Evolutionary conservation across 2,888 invertebrate species (phyloP), one percentile per base, ranked within the genome.

Genomic region (Nycteola revayana): DNA sequence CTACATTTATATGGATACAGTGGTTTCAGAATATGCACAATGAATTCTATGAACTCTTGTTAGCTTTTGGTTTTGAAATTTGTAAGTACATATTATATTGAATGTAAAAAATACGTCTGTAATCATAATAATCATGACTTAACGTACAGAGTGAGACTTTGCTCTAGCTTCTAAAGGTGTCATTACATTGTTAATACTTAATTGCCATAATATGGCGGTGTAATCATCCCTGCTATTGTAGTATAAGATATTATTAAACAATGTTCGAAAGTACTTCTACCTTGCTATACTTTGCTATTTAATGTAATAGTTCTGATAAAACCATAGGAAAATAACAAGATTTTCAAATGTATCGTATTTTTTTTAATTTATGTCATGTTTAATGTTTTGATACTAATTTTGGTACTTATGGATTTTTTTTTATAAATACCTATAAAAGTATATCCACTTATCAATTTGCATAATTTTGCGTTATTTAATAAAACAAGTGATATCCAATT

Each of bases 21-120:
- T 71, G 68, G 62, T 77, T 81, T 73, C 64, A 62, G 60, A 75
- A 68, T 67, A 60, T 77, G 77, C 77, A 84, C 84, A 80, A 73
- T 69, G 58, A 65, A 69, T 63, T 66, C 58, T 65, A 65, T 57
- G 47, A 65, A 66, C 68, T 66, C n/a, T 54, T 69, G 65, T 68
- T 69, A 66, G 64, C 61, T 69, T 73, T 76, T 65, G 64, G 62
- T 66, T 59, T 66, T 55, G 47, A 72, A 71, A 69, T 71, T 65
- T 66, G 67, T 68, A 21, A 21, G 21, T 21, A n/a, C n/a, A n/a
- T n/a, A n/a, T n/a, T n/a, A n/a, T n/a, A 21, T n/a, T 7, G 21
- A 3, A 7, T n/a, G n/a, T 21, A 5, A n/a, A 21, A 21, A 14
- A 14, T n/a, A n/a, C 14, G 7, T 5, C 45, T 52, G 41, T 52